Conservation (phyloP, 2,888 invertebrate genomes). For the Coleophora deauratella region DNA sequence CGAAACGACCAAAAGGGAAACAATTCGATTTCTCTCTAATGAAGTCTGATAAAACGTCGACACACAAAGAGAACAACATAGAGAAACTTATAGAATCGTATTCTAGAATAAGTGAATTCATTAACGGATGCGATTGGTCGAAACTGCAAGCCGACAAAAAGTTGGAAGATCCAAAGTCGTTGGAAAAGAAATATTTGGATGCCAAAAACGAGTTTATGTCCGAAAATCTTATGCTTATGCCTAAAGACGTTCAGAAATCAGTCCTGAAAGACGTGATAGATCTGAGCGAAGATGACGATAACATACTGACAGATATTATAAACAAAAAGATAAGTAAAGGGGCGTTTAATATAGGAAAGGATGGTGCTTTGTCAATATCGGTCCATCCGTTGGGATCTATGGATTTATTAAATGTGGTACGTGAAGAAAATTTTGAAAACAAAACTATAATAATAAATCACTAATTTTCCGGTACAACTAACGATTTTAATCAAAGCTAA, state of each 20-base stretch:
- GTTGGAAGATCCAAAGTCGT: slow-evolving; percentile 42
- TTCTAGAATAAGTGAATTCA: slow-evolving; percentile 63
- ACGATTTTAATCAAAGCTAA: too few species aligned
- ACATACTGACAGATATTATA: slow-evolving; percentile 44
- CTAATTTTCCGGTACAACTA: slow-evolving; percentile 9
- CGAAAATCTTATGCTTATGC: slow-evolving; percentile 57
- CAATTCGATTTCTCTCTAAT: slow-evolving; percentile 42
- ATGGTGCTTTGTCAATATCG: slow-evolving; percentile 61
- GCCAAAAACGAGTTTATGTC: slow-evolving; percentile 70
- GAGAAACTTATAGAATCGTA: slow-evolving; percentile 61
- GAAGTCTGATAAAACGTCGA: slow-evolving; percentile 37
- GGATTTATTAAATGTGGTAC: slow-evolving; percentile 48
- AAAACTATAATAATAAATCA: slow-evolving; percentile 2
- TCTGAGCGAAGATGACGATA: slow-evolving; percentile 53
- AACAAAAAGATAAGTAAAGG: slow-evolving; percentile 51
- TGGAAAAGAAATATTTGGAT: slow-evolving; percentile 61
- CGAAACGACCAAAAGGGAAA: slow-evolving; percentile 49
- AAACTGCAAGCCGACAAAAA: slow-evolving; percentile 44
- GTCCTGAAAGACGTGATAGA: slow-evolving; percentile 57
- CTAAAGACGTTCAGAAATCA: slow-evolving; percentile 47
- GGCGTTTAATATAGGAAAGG: slow-evolving; percentile 55
- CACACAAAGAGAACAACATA: slow-evolving; percentile 50
- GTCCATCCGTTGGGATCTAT: slow-evolving; percentile 45
- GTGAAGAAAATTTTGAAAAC: slow-evolving; percentile 20
- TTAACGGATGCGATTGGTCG: slow-evolving; percentile 68